Conservation (phyloP, 2,888 invertebrate genomes). For the Eupithecia pulchellata region DNA sequence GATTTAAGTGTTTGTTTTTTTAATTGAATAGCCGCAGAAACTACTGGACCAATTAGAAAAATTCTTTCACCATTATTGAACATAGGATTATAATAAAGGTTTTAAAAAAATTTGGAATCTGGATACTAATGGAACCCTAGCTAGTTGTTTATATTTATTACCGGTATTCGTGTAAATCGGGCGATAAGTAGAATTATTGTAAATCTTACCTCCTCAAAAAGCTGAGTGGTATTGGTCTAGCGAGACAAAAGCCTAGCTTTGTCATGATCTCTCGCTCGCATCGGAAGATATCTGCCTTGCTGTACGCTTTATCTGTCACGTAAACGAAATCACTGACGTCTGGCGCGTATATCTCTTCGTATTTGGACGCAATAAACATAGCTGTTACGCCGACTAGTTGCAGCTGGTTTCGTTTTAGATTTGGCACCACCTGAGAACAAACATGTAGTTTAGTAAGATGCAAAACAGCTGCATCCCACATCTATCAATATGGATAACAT, state of each 20-base stretch:
- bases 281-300: conserved; percentile 89
- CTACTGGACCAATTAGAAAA: too few relatives aligned
- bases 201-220: conserved; percentile 91
- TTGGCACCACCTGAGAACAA: conserved; percentile 80
- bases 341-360: conserved; percentile 97
- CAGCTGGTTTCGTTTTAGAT: conserved; percentile 88
- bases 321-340: conserved; percentile 95
- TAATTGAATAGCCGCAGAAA: too few relatives aligned
- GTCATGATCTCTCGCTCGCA: conserved; percentile 93
- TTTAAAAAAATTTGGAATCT: too few relatives aligned
- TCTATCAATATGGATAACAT: neutral
- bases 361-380: conserved; percentile 96
- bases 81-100: too few relatives aligned
- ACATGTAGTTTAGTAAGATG: neutral
- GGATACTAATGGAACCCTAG: too few relatives aligned
- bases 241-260: conserved; percentile 91
- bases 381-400: conserved; percentile 96
- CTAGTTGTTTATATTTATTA: too few relatives aligned
- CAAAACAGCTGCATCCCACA: neutral
- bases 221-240: conserved; percentile 94
- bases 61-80: too few relatives aligned
- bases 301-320: conserved; percentile 95
- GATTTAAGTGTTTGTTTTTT: too few relatives aligned
- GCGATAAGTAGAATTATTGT: neutral
- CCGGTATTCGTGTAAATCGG: neutral